Base-by-base conservation (phyloP, 1,140 invertebrate species). In the Pinna nobilis region DNA sequence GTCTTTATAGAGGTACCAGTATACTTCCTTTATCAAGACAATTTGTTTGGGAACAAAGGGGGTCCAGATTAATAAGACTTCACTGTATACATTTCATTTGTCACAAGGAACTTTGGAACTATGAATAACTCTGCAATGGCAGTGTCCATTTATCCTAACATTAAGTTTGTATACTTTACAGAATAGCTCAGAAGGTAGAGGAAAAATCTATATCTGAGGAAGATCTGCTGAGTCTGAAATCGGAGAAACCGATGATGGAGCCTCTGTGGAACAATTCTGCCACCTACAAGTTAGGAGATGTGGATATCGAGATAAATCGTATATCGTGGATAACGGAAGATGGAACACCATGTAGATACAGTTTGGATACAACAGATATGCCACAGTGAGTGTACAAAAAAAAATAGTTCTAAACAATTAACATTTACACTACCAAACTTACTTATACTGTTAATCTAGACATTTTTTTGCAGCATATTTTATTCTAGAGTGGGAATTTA, bases 371-470 rank as follows among this genome's bases (percentile, higher is more conserved):
- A 3, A 72, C 61, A 35, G 69, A 67, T 32, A 51, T 81, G 6
- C 83, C 83, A 25, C 61, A 74, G 82, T 84, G 68, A 75, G 76
- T 77, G 1, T n/a, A n/a, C n/a, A n/a, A n/a, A n/a, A n/a, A n/a
- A n/a, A n/a, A n/a, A n/a, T n/a, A n/a, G n/a, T n/a, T n/a, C n/a
- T n/a, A n/a, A n/a, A n/a, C n/a, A n/a, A n/a, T n/a, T n/a, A n/a
- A n/a, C n/a, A n/a, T n/a, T n/a, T n/a, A n/a, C n/a, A n/a, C n/a
- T n/a, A n/a, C n/a, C n/a, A n/a, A n/a, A n/a, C n/a, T n/a, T n/a
- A n/a, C n/a, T n/a, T n/a, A n/a, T n/a, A n/a, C n/a, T n/a, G n/a
- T n/a, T n/a, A n/a, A n/a, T n/a, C n/a, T n/a, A n/a, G n/a, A n/a
- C n/a, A n/a, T n/a, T n/a, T n/a, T n/a, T n/a, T n/a, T n/a, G n/a